Evolutionary conservation across 2,888 invertebrate genomes (phyloP), one percentile per base, ranked within the genome.

Genomic region (Caenorhabditis sp.): DNA sequence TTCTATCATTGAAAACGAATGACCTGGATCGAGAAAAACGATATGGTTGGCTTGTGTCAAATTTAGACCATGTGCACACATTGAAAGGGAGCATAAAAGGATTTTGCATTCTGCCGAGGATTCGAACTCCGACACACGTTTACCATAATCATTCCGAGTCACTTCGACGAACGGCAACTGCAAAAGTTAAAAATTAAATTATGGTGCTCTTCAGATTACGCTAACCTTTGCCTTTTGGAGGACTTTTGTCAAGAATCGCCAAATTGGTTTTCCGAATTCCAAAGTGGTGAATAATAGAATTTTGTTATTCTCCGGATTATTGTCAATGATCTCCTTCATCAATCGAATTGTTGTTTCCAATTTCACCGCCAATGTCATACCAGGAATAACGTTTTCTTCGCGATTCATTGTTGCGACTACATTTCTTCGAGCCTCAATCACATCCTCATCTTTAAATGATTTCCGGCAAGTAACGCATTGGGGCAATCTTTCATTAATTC

Each of bases 1-100:
- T 31, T 67, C n/a, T 84, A 93, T 93, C 83, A 92, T 92, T 0
- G 92, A 92, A 1, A 91, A 91, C 88, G 93, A 92, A 21, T 93
- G 89, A 52, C 92, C 90, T 0, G 93, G 93, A 83, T 93, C 93
- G 0, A 92, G 91, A 25, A 93, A 89, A 59, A 93, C 90, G 0
- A 93, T 92, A 88, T 93, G 93, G 0, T 92, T 92, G 0, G 93
- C 93, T 89, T 93, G 93, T 36, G 92, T 91, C 59, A 93, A 88
- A 89, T 93, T 93, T 12, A 93, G 89, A 0, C 93, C 93, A 87
- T 93, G 93, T 0, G 92, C 90, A n/a, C 93, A 93, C 64, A 91
- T 90, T 62, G 90, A 87, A 21, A 93, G 88, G 0, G 92, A 92
- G 83, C 93, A 88, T n/a, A 93, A 88, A 31, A 93, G 89, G 7